These are phyloP conservation scores for Ammodytes dubius DNA, from an alignment of 2,113 vertebrate species.

Conservation along the genomic window DNA sequence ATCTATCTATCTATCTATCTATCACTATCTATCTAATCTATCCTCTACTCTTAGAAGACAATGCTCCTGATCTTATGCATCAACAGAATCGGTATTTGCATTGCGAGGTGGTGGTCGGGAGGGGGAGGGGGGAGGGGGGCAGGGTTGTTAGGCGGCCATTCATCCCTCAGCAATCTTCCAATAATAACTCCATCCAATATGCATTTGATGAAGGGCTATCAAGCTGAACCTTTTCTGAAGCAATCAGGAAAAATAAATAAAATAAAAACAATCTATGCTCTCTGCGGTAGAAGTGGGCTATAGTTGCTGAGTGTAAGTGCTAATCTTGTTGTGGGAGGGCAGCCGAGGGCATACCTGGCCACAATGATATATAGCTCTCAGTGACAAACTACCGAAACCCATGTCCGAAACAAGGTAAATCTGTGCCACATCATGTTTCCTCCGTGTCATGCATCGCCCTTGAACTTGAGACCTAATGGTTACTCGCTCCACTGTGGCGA, in stretches of 20 bases:
- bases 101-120: conserved; percentile 27
- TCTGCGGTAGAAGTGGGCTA: conserved; percentile 47
- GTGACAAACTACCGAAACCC: conserved; percentile 72
- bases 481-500: conserved; percentile 56
- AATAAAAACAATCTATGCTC: conserved; percentile 54
- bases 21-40: conserved; percentile 2
- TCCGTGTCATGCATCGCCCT: conserved; percentile 49
- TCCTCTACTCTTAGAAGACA: conserved; percentile 50
- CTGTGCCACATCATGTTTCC: conserved; percentile 58
- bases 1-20: conserved; percentile 14
- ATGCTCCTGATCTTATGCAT: conserved; percentile 52
- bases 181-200: conserved; percentile 55
- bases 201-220: conserved; percentile 82
- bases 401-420: conserved; percentile 65
- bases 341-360: conserved; percentile 57
- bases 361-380: conserved; percentile 66
- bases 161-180: conserved; percentile 50
- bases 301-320: conserved; percentile 50
- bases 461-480: conserved; percentile 59
- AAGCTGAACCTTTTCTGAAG: conserved; percentile 74
- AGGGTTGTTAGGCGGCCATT: conserved; percentile 24
- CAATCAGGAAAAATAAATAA: conserved; percentile 75
- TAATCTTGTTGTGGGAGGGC: conserved; percentile 55
- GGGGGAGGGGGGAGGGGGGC: not conserved
- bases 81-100: conserved; percentile 45